These are phyloP conservation scores for Drosophila willistoni DNA, from an alignment of 1,140 invertebrate species.

Conservation along the genomic window DNA sequence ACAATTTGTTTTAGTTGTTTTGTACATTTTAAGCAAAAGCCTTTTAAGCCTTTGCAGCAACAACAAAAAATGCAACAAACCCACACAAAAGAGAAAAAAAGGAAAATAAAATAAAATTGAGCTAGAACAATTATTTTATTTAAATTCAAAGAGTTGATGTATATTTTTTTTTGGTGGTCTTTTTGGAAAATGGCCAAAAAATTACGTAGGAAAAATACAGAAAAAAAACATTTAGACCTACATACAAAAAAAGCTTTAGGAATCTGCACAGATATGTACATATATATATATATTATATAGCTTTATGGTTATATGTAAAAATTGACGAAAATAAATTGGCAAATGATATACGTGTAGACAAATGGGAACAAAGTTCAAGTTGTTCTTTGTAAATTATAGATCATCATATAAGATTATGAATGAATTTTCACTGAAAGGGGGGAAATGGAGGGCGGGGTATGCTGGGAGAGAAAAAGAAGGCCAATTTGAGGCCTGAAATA, in stretches of 20 bases:
- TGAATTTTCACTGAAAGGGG: neutral
- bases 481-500: constrained; percentile 35
- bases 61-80: constrained; percentile 13
- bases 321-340: constrained; percentile 32
- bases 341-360: constrained; percentile 16
- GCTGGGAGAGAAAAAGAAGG: constrained; percentile 19
- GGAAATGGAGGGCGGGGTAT: neutral
- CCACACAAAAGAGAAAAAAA: neutral
- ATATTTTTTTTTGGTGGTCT: neutral
- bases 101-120: constrained; percentile 1
- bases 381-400: neutral
- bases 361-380: constrained; percentile 9
- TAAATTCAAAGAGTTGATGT: constrained; percentile 5
- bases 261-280: neutral
- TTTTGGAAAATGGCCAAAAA: constrained; percentile 38
- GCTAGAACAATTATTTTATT: constrained; percentile 15
- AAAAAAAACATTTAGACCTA: constrained; percentile 22
- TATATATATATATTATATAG: neutral
- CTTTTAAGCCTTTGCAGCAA: neutral
- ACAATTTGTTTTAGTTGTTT: neutral
- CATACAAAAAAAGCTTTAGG: constrained; percentile 14
- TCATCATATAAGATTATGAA: neutral
- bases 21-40: neutral
- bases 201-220: constrained; percentile 40
- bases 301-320: neutral